Evolutionary conservation across 1,140 invertebrate species (phyloP).

Genomic region (Amphibalanus amphitrite): DNA sequence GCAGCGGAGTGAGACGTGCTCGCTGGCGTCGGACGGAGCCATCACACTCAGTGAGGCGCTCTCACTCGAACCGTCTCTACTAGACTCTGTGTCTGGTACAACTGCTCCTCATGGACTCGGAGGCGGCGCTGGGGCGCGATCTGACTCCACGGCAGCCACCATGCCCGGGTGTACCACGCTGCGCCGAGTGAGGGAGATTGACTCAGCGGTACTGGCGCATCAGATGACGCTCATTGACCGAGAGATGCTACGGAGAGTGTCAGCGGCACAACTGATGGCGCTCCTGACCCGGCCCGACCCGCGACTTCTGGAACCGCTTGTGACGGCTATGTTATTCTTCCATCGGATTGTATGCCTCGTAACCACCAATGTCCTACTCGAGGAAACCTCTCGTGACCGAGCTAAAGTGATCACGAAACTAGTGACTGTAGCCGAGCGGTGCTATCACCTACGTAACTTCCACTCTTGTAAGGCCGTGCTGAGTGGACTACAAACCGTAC

Average conservation of each 20-base stretch:
- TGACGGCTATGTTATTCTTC: constrained; percentile 33
- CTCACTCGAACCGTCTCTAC: neutral
- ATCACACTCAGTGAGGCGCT: neutral
- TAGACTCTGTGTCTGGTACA: neutral
- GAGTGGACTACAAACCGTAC: constrained; percentile 33
- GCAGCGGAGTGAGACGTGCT: neutral
- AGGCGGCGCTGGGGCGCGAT: neutral
- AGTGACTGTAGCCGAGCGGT: constrained; percentile 35
- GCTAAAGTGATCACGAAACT: constrained; percentile 32
- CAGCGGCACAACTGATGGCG: neutral
- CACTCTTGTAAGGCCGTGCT: constrained; percentile 35
- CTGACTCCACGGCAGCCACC: no score
- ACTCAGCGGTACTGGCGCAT: neutral
- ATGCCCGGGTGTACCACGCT: neutral
- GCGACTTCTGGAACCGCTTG: constrained; percentile 28
- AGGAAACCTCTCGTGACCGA: constrained; percentile 26
- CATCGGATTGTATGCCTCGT: constrained; percentile 33
- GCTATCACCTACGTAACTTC: constrained; percentile 32
- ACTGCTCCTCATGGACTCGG: neutral
- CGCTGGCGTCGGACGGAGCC: neutral
- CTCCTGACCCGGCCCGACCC: neutral
- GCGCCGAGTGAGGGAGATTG: neutral
- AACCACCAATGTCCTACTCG: constrained; percentile 30
- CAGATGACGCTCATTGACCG: neutral
- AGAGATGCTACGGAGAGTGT: neutral